These are phyloP conservation scores for Catamblyrhynchus diadema DNA, from an alignment of 2,797 vertebrate species.

Conservation along the genomic window DNA sequence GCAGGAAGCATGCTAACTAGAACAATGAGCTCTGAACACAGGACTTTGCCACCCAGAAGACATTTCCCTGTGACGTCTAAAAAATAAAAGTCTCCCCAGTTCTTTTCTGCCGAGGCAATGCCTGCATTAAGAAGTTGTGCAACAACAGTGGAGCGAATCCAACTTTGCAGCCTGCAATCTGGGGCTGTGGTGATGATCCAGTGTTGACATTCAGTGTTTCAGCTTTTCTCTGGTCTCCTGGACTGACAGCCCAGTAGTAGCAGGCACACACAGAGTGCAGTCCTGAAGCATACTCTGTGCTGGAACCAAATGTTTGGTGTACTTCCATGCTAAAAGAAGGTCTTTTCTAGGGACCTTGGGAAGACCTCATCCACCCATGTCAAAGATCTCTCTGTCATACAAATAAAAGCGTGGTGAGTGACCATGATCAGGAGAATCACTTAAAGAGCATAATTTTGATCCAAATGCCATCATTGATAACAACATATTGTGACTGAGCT, in stretches of 20 bases:
- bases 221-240: not conserved
- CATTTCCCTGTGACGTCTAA: not conserved
- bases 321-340: not conserved
- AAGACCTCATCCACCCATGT: not conserved
- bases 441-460: not conserved
- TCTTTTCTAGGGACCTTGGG: not conserved
- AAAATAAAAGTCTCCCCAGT: not conserved
- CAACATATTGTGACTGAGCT: not conserved
- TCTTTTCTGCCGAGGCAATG: not conserved
- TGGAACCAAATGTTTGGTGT: not conserved
- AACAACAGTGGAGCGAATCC: rapidly evolving
- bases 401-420: not conserved
- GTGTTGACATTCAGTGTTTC: not conserved
- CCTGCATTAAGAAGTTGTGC: not conserved
- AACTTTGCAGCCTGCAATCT: rapidly evolving
- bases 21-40: not conserved
- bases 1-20: not conserved
- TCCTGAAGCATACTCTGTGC: not conserved
- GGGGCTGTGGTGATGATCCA: not conserved
- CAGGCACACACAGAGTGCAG: not conserved
- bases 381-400: not conserved
- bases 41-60: not conserved
- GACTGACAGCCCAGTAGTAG: not conserved
- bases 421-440: not conserved
- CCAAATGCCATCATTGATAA: not conserved